Base-by-base conservation (phyloP, 2,113 vertebrate genomes). In the Cheirogaleus medius region DNA sequence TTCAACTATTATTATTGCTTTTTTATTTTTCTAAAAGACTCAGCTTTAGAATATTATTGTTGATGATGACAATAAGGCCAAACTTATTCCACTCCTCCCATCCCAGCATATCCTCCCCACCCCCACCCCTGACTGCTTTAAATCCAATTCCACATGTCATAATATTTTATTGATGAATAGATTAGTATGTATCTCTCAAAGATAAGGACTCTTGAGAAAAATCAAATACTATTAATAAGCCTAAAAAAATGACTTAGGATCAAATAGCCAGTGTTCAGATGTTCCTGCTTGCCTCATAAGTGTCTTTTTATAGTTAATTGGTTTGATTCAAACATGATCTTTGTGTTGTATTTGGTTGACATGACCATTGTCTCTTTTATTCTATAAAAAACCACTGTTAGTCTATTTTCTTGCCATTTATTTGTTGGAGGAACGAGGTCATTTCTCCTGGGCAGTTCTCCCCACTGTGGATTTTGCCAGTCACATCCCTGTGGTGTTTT, bases 101-200 rank as follows among this genome's bases (percentile, higher is more conserved):
- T 11, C 23, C 34, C 6, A 0, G 2, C 3, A 0, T 29, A 0
- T 8, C 7, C 39, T 63, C 52, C 0, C 3, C 6, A 3, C 13
- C 27, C 37, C 32, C 37, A 1, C 32, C 42, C 37, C 13, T 13
- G 21, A 34, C n/a, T 15, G 13, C 39, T 82, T 85, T 15, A 49
- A n/a, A 17, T 85, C 20, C 14, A 64, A 60, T 49, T 49, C n/a
- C 42, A 77, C 39, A 49, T 71, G 52, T n/a, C 11, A 2, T 11
- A 14, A 6, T 39, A 56, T 68, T 90, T 73, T 60, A 63, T 37
- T 34, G 71, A 42, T 64, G 47, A 76, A 60, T 12, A 27, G 78
- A 58, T 32, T 21, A 17, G 11, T 5, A 25, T 32, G 42, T 34
- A 27, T 64, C 56, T 73, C 39, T 74, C 76, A 63, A 69, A 94